Conservation (phyloP, 2,888 invertebrate genomes). For the Emesis russula region DNA sequence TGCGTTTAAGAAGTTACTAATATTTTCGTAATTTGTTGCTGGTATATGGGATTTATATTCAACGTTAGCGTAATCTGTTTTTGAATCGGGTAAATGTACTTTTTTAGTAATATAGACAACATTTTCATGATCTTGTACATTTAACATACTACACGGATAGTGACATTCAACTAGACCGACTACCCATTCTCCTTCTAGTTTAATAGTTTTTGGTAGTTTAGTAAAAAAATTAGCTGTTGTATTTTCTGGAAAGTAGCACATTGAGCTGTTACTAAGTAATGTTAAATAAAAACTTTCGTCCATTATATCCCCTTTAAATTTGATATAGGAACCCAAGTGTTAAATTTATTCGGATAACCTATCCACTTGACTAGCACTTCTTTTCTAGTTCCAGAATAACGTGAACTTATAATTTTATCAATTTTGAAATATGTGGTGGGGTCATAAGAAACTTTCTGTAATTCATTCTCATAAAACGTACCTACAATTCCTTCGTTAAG, state of each 20-base stretch:
- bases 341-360: conserved; percentile 88
- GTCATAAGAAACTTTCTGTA: conserved; percentile 82
- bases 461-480: conserved; percentile 86
- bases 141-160: background rate
- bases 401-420: conserved; percentile 79
- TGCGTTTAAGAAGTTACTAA: conserved; percentile 65
- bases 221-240: background rate
- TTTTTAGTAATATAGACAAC: conserved; percentile 60
- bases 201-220: background rate
- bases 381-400: conserved; percentile 82
- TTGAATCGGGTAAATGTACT: conserved; percentile 51
- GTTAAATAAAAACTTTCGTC: conserved; percentile 84
- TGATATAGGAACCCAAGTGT: conserved; percentile 78
- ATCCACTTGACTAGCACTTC: conserved; percentile 86
- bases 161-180: background rate
- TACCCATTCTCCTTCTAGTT: background rate
- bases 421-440: conserved; percentile 75
- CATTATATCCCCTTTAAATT: conserved; percentile 74
- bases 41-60: conserved; percentile 80
- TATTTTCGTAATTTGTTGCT: conserved; percentile 75
- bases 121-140: conserved; percentile 78
- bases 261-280: conserved; percentile 68
- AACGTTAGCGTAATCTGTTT: conserved; percentile 48
- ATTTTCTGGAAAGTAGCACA: conserved; percentile 76
- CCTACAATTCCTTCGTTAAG: conserved; percentile 75